Conservation (phyloP, 1,140 invertebrate genomes). For the Trissolcus basalis region DNA sequence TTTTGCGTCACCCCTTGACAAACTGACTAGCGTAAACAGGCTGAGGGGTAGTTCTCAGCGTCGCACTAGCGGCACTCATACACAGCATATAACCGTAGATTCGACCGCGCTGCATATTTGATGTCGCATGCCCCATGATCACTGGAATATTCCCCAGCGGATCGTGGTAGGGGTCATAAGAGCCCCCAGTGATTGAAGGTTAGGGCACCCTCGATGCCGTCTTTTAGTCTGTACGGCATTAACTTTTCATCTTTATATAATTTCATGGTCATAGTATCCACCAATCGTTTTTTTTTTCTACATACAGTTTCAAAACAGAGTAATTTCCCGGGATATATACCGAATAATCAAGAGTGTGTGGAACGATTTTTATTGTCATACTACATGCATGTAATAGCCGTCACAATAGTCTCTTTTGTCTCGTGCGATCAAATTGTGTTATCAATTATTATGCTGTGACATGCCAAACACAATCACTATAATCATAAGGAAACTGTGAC, state of each 20-base stretch:
- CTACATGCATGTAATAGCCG: no score
- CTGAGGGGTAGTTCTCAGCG: constrained; percentile 46
- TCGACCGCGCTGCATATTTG: constrained; percentile 74
- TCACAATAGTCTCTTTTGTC: no score
- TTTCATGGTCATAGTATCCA: constrained; percentile 64
- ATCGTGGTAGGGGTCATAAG: constrained; percentile 73
- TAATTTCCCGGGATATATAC: no score
- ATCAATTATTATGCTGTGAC: no score
- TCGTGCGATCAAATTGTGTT: no score
- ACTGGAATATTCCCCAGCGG: constrained; percentile 73
- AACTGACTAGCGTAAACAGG: constrained; percentile 68
- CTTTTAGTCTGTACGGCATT: constrained; percentile 64
- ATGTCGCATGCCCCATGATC: constrained; percentile 73
- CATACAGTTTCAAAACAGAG: constrained; percentile 22
- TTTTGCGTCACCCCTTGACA: constrained; percentile 67
- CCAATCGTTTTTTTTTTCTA: constrained; percentile 41
- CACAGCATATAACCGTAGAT: constrained; percentile 74
- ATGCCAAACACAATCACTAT: no score
- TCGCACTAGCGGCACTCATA: constrained; percentile 47
- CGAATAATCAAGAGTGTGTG: background rate
- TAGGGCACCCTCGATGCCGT: constrained; percentile 67
- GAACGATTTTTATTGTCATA: constrained; percentile 19
- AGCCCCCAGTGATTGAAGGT: constrained; percentile 76
- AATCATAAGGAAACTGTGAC: no score
- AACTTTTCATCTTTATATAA: constrained; percentile 77